Evolutionary conservation across 2,888 invertebrate species (phyloP).

Genomic region (Eupelmus urozonus): DNA sequence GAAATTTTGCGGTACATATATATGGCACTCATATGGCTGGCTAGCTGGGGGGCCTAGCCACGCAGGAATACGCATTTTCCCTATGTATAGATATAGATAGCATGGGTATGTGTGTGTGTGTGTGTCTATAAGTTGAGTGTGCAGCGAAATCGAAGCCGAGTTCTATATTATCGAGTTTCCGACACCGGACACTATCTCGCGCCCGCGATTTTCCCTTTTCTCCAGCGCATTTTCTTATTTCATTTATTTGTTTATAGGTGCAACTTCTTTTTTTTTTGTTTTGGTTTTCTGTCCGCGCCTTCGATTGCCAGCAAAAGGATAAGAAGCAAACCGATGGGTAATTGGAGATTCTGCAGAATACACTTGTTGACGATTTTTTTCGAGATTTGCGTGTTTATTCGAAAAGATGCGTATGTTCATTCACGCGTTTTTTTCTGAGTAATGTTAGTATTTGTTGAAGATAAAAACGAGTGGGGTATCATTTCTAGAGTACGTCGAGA

Average conservation of each 20-base stretch:
- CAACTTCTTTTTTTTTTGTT: neutral
- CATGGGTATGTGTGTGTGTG: constrained; percentile 13
- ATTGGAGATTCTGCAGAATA: constrained; percentile 13
- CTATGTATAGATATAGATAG: constrained; percentile 32
- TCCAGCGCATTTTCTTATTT: constrained; percentile 3
- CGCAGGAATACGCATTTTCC: constrained; percentile 62
- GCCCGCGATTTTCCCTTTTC: neutral
- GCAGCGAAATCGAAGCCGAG: constrained; percentile 50
- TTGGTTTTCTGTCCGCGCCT: no score
- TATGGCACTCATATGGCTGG: constrained; percentile 77
- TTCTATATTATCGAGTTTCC: constrained; percentile 52
- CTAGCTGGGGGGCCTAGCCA: constrained; percentile 64
- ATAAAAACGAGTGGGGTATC: no score
- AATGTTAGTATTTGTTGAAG: no score
- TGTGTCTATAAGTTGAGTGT: constrained; percentile 2
- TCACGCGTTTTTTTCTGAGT: no score
- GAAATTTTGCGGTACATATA: constrained; percentile 63
- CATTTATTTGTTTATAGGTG: neutral
- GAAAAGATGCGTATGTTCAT: no score
- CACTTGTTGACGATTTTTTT: constrained; percentile 9
- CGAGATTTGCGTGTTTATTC: neutral
- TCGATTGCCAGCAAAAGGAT: no score
- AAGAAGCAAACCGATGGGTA: constrained; percentile 2
- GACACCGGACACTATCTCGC: constrained; percentile 25
- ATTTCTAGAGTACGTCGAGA: no score